Base-by-base conservation (phyloP, 2,888 invertebrate genomes). In the Tenthredo livida region DNA sequence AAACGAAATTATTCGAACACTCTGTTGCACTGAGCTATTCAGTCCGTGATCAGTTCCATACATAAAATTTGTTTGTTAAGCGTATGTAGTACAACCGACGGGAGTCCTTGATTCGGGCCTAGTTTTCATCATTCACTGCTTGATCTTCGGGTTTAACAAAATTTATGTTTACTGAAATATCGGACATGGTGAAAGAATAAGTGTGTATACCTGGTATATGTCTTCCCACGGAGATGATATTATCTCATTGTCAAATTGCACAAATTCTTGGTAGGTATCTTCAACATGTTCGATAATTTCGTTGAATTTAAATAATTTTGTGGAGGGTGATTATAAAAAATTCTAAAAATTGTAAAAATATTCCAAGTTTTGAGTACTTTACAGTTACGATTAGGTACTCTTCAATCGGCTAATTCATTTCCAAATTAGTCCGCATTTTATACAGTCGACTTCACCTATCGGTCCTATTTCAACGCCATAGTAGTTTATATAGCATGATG, bases 401-500 rank as follows among this genome's bases (percentile, higher is more conserved):
- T 21, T 73, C 29, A 21, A 43, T 73, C 3, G 21, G 43, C 0
- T 9, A 25, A 40, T 21, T 40, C n/a, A 40, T 9, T 37, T 43
- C 72, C 6, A 33, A 15, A 67, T 17, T 67, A 70, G 6, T 17
- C 15, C 70, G 37, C 37, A 37, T 70, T 70, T 70, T 33, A 70
- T 37, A n/a, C 2, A 70, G 37, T 70, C 70, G 9, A 70, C 17
- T 70, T 70, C 37, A 70, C 37, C 6, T 70, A 7, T 73, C 21
- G 43, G 43, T 21, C 72, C 43, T 21, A 73, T 43, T 25, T 40
- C 40, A 9, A n/a, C 43, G 40, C 40, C 25, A 40, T 73, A 43
- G 40, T 43, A 43, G 72, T 73, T 43, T 73, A 73, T 73, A 43
- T 73, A 73, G 72, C 72, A 73, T 73, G 72, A 21, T 10, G 12